Conservation (phyloP, 2,113 vertebrate species). For the Megaleporinus macrocephalus region DNA sequence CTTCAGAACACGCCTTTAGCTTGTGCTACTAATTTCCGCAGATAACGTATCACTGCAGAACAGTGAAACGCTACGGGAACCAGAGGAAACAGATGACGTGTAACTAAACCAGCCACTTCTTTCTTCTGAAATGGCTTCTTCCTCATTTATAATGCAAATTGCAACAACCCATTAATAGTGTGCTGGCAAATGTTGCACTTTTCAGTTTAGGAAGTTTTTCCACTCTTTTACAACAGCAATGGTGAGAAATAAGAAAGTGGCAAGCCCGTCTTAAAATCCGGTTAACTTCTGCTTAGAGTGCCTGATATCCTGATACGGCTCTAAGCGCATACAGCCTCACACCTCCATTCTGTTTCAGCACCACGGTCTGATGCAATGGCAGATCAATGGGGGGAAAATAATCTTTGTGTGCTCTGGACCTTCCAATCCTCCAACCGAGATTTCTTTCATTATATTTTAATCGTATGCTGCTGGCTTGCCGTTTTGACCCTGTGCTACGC, state of each 20-base stretch:
- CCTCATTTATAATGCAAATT: background rate
- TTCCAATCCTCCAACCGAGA: conserved; percentile 67
- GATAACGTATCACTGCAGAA: background rate
- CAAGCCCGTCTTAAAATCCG: conserved; percentile 13
- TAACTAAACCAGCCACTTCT: conserved; percentile 10
- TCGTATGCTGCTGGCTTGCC: conserved; percentile 76
- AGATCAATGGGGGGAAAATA: conserved; percentile 46
- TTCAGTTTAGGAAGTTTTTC: background rate
- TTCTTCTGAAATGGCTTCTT: background rate
- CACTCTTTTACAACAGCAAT: background rate
- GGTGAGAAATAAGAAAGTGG: background rate
- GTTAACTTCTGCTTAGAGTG: background rate
- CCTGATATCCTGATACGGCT: background rate
- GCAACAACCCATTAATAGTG: background rate
- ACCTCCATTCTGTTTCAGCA: conserved; percentile 28
- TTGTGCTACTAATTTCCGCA: background rate
- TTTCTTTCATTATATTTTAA: conserved; percentile 80
- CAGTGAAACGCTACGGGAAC: background rate
- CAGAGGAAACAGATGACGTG: background rate
- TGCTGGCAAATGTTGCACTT: background rate
- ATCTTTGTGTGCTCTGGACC: conserved; percentile 31
- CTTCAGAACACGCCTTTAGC: background rate
- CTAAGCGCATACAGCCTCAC: background rate
- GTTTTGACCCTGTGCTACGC: conserved; percentile 76
- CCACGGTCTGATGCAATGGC: conserved; percentile 31